A percentile compares a stretch with the other conserved stretches of the same genome.
Conservation (phyloP, 1,140 invertebrate species). For the Calliphora vicina region DNA sequence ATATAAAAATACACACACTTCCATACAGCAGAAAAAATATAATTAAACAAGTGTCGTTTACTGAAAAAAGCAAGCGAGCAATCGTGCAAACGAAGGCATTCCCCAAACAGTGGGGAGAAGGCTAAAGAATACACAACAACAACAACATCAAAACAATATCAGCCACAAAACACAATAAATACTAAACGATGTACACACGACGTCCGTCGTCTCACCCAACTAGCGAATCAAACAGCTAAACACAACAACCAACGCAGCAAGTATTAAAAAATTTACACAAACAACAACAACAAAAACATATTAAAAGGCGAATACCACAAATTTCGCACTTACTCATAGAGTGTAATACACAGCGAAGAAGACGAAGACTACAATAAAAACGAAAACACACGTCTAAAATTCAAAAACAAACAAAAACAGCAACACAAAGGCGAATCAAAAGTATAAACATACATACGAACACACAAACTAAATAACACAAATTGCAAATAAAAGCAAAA, state of each 20-base stretch:
- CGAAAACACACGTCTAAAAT: not conserved
- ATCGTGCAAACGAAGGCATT: not conserved
- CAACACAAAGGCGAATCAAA: not conserved
- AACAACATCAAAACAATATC: not conserved
- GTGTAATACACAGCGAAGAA: not conserved
- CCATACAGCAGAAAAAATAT: not conserved
- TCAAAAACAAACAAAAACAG: not conserved
- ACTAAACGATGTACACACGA: not conserved
- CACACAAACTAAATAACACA: not conserved
- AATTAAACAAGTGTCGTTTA: not conserved
- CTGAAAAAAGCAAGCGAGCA: not conserved
- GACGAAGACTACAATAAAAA: not conserved
- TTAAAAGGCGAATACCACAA: constrained; percentile 28
- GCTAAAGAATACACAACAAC: not conserved
- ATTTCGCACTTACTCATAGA: constrained; percentile 29
- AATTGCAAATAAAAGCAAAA: not conserved
- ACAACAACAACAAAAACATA: not conserved
- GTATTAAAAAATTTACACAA: not conserved
- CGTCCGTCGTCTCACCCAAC: too few species aligned
- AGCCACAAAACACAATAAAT: not conserved
- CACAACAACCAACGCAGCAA: not conserved
- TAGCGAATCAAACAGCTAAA: too few species aligned
- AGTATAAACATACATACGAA: not conserved
- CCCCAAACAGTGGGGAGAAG: not conserved
- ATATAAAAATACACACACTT: not conserved